phyloP scores from a whole-genome alignment of 2,888 invertebrate genomes.

The Myopa tessellatipennis region DNA sequence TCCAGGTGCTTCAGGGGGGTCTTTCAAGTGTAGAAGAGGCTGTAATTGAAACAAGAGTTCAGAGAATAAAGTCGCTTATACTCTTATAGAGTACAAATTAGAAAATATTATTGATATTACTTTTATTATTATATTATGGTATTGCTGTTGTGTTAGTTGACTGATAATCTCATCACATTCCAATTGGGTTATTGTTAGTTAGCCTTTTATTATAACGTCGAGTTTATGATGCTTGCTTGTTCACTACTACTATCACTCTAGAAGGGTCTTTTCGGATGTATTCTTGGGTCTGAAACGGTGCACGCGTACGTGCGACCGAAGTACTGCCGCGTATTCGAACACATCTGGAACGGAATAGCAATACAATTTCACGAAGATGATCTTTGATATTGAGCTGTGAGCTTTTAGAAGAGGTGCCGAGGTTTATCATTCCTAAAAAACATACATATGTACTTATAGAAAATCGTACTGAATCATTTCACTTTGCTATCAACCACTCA shows the following conservation, averaged over 20 bases:
- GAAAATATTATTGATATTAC: no score
- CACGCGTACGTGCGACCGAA: slow-evolving; percentile 9
- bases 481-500: no score
- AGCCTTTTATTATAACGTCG: background rate
- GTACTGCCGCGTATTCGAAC: background rate
- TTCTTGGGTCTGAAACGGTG: background rate
- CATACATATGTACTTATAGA: no score
- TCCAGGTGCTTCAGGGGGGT: slow-evolving; percentile 60
- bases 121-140: background rate
- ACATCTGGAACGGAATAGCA: background rate
- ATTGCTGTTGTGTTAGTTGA: background rate
- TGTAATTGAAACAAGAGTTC: slow-evolving; percentile 49
- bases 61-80: background rate
- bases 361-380: no score
- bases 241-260: no score
- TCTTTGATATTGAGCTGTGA: no score
- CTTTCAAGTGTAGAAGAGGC: slow-evolving; percentile 43
- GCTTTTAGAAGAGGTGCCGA: no score
- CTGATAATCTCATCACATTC: background rate
- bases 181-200: background rate
- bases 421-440: no score
- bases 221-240: background rate
- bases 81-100: no score
- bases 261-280: slow-evolving; percentile 1
- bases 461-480: no score